Base-by-base conservation (phyloP, 2,888 invertebrate species). In the Pyrocoelia pectoralis region DNA sequence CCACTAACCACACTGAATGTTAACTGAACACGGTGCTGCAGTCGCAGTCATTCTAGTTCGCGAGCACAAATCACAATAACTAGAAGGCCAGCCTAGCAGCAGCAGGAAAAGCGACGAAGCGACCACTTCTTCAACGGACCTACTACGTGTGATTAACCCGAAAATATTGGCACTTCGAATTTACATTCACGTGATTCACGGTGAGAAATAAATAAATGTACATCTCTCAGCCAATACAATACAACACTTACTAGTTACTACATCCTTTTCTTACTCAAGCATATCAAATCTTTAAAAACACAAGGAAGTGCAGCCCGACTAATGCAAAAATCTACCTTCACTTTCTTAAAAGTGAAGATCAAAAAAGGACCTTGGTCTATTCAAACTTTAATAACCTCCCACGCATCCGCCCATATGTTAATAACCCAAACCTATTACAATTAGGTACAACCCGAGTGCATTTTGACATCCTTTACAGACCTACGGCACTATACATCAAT, bases 21-120 rank as follows among this genome's bases (percentile, higher is more conserved):
- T 48, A 58, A 57, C 62, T 62, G 57, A 52, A 14, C 17, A 56
- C 17, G n/a, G n/a, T n/a, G 49, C 51, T 59, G 46, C 52, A 50
- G 57, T 14, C 46, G 17, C 41, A 41, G 51, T 50, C 51, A 52
- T 50, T 43, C 59, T 49, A 49, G 54, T 46, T 52, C 55, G 58
- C 63, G 55, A 53, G 59, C 52, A 55, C 58, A 48, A 58, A 55
- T 64, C 63, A 59, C 59, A 52, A 49, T 49, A 56, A 29, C 46
- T 38, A 59, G 58, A 58, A 64, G 57, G 54, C 58, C 46, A 64
- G 57, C 49, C 58, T 24, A 24, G 33, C 33, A 33, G 24, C 52
- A 58, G 53, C 63, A 64, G 63, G 63, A 64, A 64, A 64, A 64
- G 59, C 33, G 52, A 33, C 33, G 10, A 12, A 29, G 3, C 13